Conservation (phyloP, 2,113 vertebrate species). For the Oryzias celebensis region DNA sequence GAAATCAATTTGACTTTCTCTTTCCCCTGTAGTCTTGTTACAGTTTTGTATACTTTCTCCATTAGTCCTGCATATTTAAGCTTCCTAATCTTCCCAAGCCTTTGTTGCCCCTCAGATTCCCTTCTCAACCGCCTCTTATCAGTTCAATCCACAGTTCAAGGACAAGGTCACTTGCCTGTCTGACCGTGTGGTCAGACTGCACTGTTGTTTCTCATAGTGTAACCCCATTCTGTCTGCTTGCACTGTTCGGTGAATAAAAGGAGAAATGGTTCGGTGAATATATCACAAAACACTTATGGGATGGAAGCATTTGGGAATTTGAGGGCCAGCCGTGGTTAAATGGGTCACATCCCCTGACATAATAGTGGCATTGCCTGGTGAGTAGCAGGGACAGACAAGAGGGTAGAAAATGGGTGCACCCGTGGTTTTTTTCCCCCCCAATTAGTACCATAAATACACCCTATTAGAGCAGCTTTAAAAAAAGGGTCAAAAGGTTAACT, state of each 20-base stretch:
- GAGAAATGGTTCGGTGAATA: conserved; percentile 63
- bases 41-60: conserved; percentile 5
- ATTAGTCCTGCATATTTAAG: conserved; percentile 19
- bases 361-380: conserved; percentile 65
- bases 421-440: conserved; percentile 45
- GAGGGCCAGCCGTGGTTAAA: conserved; percentile 57
- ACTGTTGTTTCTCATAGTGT: conserved; percentile 87
- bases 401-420: conserved; percentile 26
- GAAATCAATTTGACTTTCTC: not conserved
- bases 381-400: conserved; percentile 48
- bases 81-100: conserved; percentile 15
- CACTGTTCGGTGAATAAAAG: conserved; percentile 79
- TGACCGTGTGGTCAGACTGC: conserved; percentile 79
- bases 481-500: conserved; percentile 69
- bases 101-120: conserved; percentile 23
- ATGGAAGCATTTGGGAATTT: conserved; percentile 64
- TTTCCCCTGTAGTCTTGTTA: conserved; percentile 1
- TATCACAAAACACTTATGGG: conserved; percentile 66
- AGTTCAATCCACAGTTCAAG: conserved; percentile 47
- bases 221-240: conserved; percentile 81
- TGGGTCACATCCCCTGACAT: conserved; percentile 72
- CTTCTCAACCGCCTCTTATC: conserved; percentile 17
- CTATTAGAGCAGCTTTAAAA: conserved; percentile 58
- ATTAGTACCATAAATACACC: conserved; percentile 74
- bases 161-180: conserved; percentile 75